Percentiles rank a stretch among this genome's conserved stretches.
Evolutionary conservation across 2,113 vertebrate genomes (phyloP).

Genomic region (Actenoides lindsayi): DNA sequence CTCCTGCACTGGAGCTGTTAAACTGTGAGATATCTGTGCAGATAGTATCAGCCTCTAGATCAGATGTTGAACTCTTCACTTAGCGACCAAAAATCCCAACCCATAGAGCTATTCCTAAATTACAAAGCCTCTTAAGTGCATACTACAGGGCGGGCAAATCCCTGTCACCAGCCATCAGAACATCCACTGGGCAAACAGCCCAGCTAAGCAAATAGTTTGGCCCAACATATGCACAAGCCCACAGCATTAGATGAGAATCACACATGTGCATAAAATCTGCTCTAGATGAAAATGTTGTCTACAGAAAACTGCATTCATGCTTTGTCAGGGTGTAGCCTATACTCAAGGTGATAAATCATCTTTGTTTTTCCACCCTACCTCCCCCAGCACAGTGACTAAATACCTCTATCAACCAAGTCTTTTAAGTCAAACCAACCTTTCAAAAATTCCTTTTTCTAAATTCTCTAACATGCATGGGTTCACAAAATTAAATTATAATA

Average conservation of each 20-base stretch:
- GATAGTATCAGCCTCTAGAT: neutral
- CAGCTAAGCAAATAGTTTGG: slow-evolving; percentile 53
- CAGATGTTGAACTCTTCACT: neutral
- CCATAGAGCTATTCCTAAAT: neutral
- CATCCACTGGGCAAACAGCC: slow-evolving; percentile 41
- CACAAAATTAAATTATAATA: slow-evolving; percentile 86
- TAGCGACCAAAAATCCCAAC: neutral
- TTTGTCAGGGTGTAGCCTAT: slow-evolving; percentile 36
- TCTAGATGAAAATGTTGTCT: neutral
- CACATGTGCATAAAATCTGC: slow-evolving; percentile 40
- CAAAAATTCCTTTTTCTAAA: slow-evolving; percentile 76
- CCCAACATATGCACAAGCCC: neutral
- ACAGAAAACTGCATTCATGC: slow-evolving; percentile 30
- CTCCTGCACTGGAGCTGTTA: neutral
- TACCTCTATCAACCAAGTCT: slow-evolving; percentile 14
- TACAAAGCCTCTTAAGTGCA: neutral
- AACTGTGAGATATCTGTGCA: neutral
- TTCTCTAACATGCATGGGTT: slow-evolving; percentile 72
- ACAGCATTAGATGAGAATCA: slow-evolving; percentile 27
- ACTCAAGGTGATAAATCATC: slow-evolving; percentile 41
- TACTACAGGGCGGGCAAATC: neutral
- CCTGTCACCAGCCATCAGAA: slow-evolving; percentile 29
- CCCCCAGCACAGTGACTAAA: slow-evolving; percentile 49
- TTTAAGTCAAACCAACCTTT: slow-evolving; percentile 73
- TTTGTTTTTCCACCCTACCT: neutral